These are phyloP conservation scores for Caerostris darwini DNA, from an alignment of 1,140 invertebrate genomes.

Conservation along the genomic window DNA sequence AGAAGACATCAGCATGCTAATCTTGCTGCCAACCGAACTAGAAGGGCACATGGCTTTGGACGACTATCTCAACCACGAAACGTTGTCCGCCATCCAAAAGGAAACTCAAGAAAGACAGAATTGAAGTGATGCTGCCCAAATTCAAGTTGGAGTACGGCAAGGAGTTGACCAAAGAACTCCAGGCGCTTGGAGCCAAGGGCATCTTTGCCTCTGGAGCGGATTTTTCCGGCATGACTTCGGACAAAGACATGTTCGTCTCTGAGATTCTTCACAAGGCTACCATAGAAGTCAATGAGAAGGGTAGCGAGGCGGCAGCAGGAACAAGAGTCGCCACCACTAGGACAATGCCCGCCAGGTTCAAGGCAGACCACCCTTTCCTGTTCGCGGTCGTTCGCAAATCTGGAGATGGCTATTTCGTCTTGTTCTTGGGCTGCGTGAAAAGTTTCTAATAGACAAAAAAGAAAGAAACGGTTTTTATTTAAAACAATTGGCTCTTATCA, in stretches of 20 bases:
- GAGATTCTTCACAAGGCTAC: constrained; percentile 18
- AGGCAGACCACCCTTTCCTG: constrained; percentile 80
- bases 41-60: not conserved
- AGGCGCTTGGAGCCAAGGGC: not conserved
- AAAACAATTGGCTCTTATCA: no score
- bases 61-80: not conserved
- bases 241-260: not conserved
- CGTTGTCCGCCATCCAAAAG: not conserved
- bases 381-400: constrained; percentile 76
- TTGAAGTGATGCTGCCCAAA: constrained; percentile 88
- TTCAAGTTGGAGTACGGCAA: constrained; percentile 86
- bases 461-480: no score
- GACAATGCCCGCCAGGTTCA: constrained; percentile 82
- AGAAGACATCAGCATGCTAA: constrained; percentile 14
- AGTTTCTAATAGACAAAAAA: constrained; percentile 39
- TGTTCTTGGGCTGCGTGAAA: constrained; percentile 78
- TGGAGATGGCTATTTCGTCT: constrained; percentile 30
- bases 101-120: constrained; percentile 79
- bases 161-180: not conserved
- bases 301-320: constrained; percentile 15
- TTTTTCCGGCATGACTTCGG: not conserved
- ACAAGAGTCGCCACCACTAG: constrained; percentile 79
- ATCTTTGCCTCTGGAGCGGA: not conserved
- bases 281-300: constrained; percentile 20
- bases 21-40: not conserved